Percentiles rank a stretch among this genome's conserved stretches.
These are phyloP conservation scores for Dolichopus griseipennis DNA, from an alignment of 2,888 invertebrate species.

Conservation along the genomic window DNA sequence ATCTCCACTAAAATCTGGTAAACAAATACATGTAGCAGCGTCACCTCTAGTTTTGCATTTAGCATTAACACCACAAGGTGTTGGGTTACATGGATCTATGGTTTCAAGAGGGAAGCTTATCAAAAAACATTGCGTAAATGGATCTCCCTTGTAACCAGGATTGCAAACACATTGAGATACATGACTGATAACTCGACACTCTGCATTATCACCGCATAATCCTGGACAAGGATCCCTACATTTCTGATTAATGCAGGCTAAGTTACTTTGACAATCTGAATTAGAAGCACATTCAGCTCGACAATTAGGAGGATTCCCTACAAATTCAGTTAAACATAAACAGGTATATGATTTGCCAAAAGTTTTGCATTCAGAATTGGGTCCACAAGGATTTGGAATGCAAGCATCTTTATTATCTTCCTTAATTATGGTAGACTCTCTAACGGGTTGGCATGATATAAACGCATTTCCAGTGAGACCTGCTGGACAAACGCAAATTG, in stretches of 20 bases:
- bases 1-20: slow-evolving; percentile 53
- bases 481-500: slow-evolving; percentile 51
- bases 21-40: slow-evolving; percentile 55
- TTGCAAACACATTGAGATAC: slow-evolving; percentile 54
- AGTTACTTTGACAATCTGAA: slow-evolving; percentile 63
- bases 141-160: slow-evolving; percentile 50
- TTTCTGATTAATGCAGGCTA: slow-evolving; percentile 65
- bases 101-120: slow-evolving; percentile 34
- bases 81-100: slow-evolving; percentile 53
- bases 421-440: background rate
- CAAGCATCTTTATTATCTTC: slow-evolving; percentile 48
- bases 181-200: slow-evolving; percentile 52
- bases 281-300: slow-evolving; percentile 71
- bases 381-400: slow-evolving; percentile 70
- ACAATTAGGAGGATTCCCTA: slow-evolving; percentile 68
- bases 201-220: slow-evolving; percentile 54
- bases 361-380: slow-evolving; percentile 63
- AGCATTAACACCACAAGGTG: slow-evolving; percentile 62
- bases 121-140: slow-evolving; percentile 42
- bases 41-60: slow-evolving; percentile 54
- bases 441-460: background rate
- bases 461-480: slow-evolving; percentile 56
- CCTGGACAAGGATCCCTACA: slow-evolving; percentile 64
- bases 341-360: slow-evolving; percentile 59
- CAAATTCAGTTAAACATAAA: slow-evolving; percentile 57